phyloP scores from a whole-genome alignment of 2,113 vertebrate genomes.

The Erythrolamprus reginae region DNA sequence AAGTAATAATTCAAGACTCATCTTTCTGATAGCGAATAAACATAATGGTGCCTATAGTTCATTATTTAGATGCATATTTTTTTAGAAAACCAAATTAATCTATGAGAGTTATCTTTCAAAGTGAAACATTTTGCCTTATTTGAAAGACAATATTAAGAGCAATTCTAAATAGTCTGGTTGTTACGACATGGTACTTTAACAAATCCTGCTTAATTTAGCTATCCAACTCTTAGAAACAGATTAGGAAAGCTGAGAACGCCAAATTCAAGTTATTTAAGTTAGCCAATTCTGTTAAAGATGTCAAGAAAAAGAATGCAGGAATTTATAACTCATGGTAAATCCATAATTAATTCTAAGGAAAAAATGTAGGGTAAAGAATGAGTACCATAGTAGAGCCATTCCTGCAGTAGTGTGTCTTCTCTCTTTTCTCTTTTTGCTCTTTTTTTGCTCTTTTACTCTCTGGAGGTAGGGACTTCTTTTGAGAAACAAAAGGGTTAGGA shows the following conservation, averaged over 20 bases:
- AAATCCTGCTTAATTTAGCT: not conserved
- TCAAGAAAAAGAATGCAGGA: not conserved
- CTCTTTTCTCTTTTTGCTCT: no score
- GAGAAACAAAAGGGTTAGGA: not conserved
- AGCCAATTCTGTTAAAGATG: not conserved
- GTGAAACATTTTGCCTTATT: not conserved
- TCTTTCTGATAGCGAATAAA: not conserved
- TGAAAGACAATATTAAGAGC: not conserved
- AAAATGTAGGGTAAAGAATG: not conserved
- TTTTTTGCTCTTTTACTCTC: not conserved
- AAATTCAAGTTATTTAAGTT: not conserved
- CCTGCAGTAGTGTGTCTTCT: not conserved
- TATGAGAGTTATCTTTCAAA: not conserved
- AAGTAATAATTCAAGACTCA: not conserved
- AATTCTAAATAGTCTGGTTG: not conserved
- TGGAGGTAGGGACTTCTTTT: not conserved
- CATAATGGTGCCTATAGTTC: not conserved
- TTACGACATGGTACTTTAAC: not conserved
- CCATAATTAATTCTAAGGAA: not conserved
- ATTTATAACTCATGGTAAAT: not conserved
- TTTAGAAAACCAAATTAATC: not conserved
- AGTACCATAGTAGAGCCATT: not conserved
- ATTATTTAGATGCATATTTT: not conserved
- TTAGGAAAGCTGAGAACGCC: not conserved
- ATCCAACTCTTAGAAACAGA: not conserved